Base-by-base conservation (phyloP, 2,888 invertebrate species). In the Polydrusus pterygomalis region DNA sequence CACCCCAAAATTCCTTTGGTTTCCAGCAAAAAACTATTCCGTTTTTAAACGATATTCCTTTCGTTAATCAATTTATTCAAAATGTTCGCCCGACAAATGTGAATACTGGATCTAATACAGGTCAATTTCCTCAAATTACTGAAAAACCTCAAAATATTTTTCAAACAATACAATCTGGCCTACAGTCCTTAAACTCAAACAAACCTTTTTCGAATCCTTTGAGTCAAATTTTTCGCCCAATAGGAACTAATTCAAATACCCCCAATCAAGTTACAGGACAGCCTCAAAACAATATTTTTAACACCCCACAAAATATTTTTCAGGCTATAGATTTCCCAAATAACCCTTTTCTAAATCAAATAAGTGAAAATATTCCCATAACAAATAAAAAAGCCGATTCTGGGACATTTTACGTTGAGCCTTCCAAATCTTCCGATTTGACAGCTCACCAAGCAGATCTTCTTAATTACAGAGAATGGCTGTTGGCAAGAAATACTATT, bases 361-460 rank as follows among this genome's bases (percentile, higher is more conserved):
- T 47, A 9, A 47, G 17, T 47, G 17, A 45, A 45, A n/a, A 6
- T 47, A n/a, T 47, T 47, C 7, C 1, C 7, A 2, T 6, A 3
- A 45, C 45, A 45, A 45, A 1, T 45, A n/a, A 11, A 17, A 6
- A 43, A 13, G 43, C 1, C n/a, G 43, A n/a, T 13, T 13, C n/a
- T 43, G n/a, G n/a, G 0, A 43, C 9, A n/a, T 5, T 1, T 3
- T n/a, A n/a, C n/a, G 1, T 43, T 43, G 43, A n/a, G 6, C 47
- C 13, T 8, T n/a, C 47, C 17, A 47, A 15, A 6, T 38, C 13
- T 17, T n/a, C 40, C 7, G 54, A 40, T 40, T 15, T 67, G 18
- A 67, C 67, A 54, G 67, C 54, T 15, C 67, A 67, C 40, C 67
- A 67, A 34, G 17, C 9, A n/a, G 54, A 51, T 54, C 54, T 67